Conservation (phyloP, 1,140 invertebrate species). For the Drosophila nannoptera region DNA sequence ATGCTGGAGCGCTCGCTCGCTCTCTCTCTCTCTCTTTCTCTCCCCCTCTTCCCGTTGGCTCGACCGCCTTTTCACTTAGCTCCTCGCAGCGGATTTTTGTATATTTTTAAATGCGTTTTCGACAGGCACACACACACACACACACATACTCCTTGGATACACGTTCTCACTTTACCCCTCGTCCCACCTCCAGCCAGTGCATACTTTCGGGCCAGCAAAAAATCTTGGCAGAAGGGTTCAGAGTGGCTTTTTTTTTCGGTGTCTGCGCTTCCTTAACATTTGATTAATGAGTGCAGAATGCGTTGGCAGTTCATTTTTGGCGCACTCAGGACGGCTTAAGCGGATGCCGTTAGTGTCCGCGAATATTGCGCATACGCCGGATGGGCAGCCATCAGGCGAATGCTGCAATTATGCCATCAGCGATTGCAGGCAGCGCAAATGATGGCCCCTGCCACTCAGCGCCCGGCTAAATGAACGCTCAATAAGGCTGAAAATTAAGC, state of each 20-base stretch:
- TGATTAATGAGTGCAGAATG: constrained; percentile 70
- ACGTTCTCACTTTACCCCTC: not conserved
- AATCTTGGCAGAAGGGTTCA: constrained; percentile 47
- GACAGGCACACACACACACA: constrained; percentile 51
- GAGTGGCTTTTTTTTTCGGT: constrained; percentile 22
- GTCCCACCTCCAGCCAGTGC: constrained; percentile 13
- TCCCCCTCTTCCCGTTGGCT: not conserved
- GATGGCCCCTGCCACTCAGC: not conserved
- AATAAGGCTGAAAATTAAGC: constrained; percentile 18
- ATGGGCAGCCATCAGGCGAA: constrained; percentile 21
- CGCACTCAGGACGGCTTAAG: constrained; percentile 35
- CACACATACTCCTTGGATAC: constrained; percentile 6
- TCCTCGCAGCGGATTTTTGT: constrained; percentile 68
- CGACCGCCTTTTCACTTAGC: constrained; percentile 69
- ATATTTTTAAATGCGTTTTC: constrained; percentile 76
- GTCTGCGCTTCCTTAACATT: constrained; percentile 68
- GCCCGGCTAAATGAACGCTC: constrained; percentile 3
- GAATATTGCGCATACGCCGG: constrained; percentile 70
- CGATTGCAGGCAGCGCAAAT: constrained; percentile 28
- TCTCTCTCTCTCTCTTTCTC: constrained; percentile 23
- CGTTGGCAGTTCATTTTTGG: constrained; percentile 71
- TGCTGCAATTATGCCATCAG: constrained; percentile 45
- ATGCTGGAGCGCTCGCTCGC: constrained; percentile 66
- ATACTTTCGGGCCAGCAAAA: constrained; percentile 48
- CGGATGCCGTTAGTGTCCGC: constrained; percentile 24